Evolutionary conservation across 2,113 vertebrate genomes (phyloP).

Genomic region (Arenaria interpres): DNA sequence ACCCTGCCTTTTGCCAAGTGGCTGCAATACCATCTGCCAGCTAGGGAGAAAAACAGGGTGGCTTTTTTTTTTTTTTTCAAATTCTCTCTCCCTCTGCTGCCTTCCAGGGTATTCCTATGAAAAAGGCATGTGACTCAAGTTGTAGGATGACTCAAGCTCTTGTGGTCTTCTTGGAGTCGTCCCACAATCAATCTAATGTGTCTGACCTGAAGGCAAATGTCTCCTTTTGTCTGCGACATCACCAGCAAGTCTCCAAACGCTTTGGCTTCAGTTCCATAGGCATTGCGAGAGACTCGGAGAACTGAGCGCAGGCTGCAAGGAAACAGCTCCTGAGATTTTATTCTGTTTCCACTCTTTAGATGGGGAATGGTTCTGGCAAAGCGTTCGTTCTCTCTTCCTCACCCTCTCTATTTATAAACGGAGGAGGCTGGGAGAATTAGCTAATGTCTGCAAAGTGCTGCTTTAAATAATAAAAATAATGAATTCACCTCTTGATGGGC

Average conservation of each 20-base stretch:
- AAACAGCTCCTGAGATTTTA: neutral
- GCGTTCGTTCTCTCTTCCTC: neutral
- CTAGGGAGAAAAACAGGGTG: neutral
- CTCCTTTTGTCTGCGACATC: conserved; percentile 4
- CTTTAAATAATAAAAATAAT: neutral
- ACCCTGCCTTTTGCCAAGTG: neutral
- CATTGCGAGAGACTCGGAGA: neutral
- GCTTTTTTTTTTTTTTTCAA: neutral
- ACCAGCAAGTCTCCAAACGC: neutral
- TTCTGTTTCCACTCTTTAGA: neutral
- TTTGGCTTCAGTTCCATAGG: neutral
- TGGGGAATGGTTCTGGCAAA: neutral
- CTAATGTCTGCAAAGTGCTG: neutral
- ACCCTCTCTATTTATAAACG: neutral
- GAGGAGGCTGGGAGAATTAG: neutral
- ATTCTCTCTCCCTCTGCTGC: neutral
- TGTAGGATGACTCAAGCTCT: conserved; percentile 50
- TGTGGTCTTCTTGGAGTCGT: conserved; percentile 19
- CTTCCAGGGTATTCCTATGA: conserved; percentile 30
- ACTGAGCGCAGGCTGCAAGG: neutral
- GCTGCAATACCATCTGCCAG: conserved; percentile 25
- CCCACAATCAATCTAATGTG: conserved; percentile 40
- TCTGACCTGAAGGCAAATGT: conserved; percentile 25
- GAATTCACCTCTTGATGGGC: neutral
- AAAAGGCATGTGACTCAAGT: conserved; percentile 32